Percentiles rank a stretch among this genome's conserved stretches.
Evolutionary conservation across 2,113 vertebrate species (phyloP).

Genomic region (Tetrao urogallus): DNA sequence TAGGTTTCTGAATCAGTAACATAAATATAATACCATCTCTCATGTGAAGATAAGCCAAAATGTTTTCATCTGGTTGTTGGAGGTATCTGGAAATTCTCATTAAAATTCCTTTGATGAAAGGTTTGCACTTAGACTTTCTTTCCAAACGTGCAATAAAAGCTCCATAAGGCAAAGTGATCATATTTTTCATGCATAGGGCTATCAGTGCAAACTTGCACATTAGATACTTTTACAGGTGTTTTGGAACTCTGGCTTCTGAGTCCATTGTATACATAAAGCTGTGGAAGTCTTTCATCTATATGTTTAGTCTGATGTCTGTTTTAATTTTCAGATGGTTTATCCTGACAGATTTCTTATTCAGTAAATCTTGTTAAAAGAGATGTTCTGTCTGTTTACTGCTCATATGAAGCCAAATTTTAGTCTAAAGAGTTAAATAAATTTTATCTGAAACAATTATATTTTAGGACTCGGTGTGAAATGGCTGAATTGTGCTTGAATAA

Average conservation of each 20-base stretch:
- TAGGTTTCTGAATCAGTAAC: background rate
- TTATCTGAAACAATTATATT: background rate
- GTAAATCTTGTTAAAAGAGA: background rate
- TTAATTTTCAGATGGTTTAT: conserved; percentile 27
- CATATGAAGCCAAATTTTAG: background rate
- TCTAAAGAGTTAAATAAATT: background rate
- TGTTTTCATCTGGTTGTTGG: background rate
- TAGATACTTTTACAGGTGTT: background rate
- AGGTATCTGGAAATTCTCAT: conserved; percentile 3
- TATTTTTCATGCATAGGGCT: background rate
- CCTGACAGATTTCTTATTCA: conserved; percentile 12
- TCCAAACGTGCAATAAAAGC: background rate
- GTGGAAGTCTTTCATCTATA: conserved; percentile 5
- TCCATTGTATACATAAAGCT: background rate
- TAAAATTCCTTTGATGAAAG: conserved; percentile 5
- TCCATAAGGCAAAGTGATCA: background rate
- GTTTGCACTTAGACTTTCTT: background rate
- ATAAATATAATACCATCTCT: background rate
- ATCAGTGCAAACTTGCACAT: background rate
- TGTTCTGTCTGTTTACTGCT: background rate
- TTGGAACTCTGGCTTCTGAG: background rate
- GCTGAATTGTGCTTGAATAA: background rate
- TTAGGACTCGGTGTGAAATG: background rate
- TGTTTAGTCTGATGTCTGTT: background rate
- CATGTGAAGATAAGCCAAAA: background rate